Base-by-base conservation (phyloP, 2,888 invertebrate species). In the Carterocephalus palaemon region DNA sequence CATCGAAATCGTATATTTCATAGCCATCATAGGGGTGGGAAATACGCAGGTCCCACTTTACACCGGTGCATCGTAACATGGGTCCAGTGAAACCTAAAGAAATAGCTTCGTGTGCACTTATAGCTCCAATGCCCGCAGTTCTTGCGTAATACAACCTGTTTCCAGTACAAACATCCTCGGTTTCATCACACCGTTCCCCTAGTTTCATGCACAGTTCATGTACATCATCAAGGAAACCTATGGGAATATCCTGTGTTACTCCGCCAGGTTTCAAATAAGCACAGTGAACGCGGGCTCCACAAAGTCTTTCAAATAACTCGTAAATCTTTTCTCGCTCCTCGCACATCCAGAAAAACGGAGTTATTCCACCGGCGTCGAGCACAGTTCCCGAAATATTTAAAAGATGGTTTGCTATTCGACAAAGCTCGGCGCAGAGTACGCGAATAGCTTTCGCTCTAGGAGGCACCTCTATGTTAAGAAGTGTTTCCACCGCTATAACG, bases 261-360 rank as follows among this genome's bases (percentile, higher is more conserved):
- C 96, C 96, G 0, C 96, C 96, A 0, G 94, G 93, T 16, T 95
- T 87, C 36, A 95, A 86, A 65, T 96, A 97, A 2, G 91, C 92
- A 33, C 93, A 91, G 70, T 96, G 96, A 88, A 97, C 90, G 24
- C 96, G 89, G 34, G 94, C 92, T 0, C 97, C 96, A 29, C 92
- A 93, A 1, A 92, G 91, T 51, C 95, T 87, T 70, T 97, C 96
- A 64, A 92, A 94, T 55, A 95, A 89, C 72, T 97, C 96, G 76
- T 93, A 92, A 50, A 95, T 75, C 78, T 95, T 95, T 76, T 95
- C 95, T 34, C 95, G 88, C 75, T 95, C 96, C 75, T 96, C 95
- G 70, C 95, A 95, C 66, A 95, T 87, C 95, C 96, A 97, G 75
- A 97, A 96, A 63, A 95, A 92, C 0, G 96, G 96, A 1, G 96